These are phyloP conservation scores for Pomacea canaliculata DNA, from an alignment of 2,888 invertebrate species.

Conservation along the genomic window DNA sequence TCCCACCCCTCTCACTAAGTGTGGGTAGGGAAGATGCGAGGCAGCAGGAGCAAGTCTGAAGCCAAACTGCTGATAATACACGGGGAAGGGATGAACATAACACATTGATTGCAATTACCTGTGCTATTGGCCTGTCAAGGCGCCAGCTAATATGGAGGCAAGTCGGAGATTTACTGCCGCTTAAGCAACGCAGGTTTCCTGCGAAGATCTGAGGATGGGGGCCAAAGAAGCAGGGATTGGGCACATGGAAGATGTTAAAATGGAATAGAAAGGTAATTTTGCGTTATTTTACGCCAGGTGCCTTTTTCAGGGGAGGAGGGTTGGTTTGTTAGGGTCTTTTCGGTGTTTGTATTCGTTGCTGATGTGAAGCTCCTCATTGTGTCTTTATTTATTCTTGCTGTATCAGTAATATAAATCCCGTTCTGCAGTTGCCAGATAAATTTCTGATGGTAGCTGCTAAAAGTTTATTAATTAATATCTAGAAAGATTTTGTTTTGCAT, in stretches of 20 bases:
- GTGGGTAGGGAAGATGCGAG: background rate
- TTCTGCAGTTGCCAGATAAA: too few species aligned
- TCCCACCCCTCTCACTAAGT: too few species aligned
- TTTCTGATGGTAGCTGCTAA: too few species aligned
- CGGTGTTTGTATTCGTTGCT: too few species aligned
- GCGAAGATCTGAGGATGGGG: background rate
- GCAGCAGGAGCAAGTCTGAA: constrained; percentile 11
- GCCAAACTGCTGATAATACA: constrained; percentile 8
- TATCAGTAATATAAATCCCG: too few species aligned
- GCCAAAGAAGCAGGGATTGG: background rate
- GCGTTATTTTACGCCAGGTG: too few species aligned
- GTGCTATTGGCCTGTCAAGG: background rate
- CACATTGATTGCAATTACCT: constrained; percentile 1
- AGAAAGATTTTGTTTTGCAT: too few species aligned
- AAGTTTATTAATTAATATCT: too few species aligned
- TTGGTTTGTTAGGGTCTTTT: too few species aligned
- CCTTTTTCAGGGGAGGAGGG: too few species aligned
- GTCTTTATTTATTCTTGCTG: too few species aligned
- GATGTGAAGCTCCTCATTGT: too few species aligned
- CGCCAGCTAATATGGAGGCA: background rate
- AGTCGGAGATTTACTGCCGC: background rate
- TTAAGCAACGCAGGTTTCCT: background rate
- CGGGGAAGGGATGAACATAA: background rate
- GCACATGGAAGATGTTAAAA: background rate
- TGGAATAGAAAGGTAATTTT: background rate